These are phyloP conservation scores for Hephaestus fuliginosus DNA, from an alignment of 2,797 vertebrate genomes.

Conservation along the genomic window DNA sequence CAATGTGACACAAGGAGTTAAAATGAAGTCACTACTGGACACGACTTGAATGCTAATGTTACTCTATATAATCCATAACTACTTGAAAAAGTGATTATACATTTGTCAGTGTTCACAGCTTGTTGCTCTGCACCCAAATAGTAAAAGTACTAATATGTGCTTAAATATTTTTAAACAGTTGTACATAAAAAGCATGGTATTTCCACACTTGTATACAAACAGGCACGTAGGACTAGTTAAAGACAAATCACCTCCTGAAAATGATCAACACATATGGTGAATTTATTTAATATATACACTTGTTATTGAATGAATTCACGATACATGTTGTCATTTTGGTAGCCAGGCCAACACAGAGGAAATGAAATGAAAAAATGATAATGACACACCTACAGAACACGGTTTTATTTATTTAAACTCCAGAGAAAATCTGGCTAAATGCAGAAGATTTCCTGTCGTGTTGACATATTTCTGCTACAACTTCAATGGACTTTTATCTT, in stretches of 20 bases:
- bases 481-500: constrained; percentile 15
- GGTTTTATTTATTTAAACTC: constrained; percentile 7
- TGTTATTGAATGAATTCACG: background rate
- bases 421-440: background rate
- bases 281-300: background rate
- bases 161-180: too few relatives aligned
- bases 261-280: background rate
- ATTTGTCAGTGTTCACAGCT: too few relatives aligned
- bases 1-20: too few relatives aligned
- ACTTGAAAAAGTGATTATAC: too few relatives aligned
- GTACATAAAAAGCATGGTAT: too few relatives aligned
- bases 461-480: background rate
- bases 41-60: too few relatives aligned
- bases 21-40: too few relatives aligned
- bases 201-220: background rate
- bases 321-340: background rate
- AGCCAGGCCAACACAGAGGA: background rate
- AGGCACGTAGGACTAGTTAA: background rate
- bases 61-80: too few relatives aligned
- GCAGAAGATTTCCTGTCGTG: background rate
- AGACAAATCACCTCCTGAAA: background rate
- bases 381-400: too few relatives aligned
- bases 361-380: background rate
- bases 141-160: too few relatives aligned
- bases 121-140: too few relatives aligned